Percentiles rank a stretch among this genome's conserved stretches.
Conservation (phyloP, 2,113 vertebrate genomes). For the Notarius lentiginosus region DNA sequence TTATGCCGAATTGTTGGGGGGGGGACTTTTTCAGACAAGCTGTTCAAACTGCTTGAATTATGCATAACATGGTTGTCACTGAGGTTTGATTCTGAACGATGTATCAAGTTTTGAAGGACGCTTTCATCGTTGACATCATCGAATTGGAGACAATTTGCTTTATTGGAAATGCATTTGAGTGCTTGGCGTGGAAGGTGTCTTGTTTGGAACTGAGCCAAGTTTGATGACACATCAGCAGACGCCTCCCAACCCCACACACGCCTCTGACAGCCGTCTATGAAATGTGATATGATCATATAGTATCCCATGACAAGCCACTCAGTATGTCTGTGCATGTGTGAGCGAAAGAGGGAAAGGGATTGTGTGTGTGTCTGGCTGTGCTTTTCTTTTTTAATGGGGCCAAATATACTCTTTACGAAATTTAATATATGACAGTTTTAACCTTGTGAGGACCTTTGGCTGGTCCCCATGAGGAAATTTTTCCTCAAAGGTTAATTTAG, state of each 20-base stretch:
- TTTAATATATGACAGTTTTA: not conserved
- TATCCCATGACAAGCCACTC: slow-evolving; percentile 42
- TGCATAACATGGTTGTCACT: not conserved
- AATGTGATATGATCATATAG: slow-evolving; percentile 24
- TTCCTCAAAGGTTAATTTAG: not conserved
- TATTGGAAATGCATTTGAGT: not conserved
- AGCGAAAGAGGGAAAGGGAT: not conserved
- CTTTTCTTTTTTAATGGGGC: not conserved
- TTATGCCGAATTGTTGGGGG: not conserved
- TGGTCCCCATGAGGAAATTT: not conserved
- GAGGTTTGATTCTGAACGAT: not conserved
- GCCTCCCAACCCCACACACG: not conserved
- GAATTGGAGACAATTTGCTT: not conserved
- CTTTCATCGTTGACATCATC: not conserved
- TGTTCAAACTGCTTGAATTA: not conserved
- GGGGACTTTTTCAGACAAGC: not conserved
- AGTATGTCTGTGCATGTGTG: slow-evolving; percentile 21
- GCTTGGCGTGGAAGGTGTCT: not conserved
- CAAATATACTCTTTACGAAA: not conserved
- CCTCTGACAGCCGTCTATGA: slow-evolving; percentile 19
- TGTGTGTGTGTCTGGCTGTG: not conserved
- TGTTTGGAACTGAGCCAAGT: slow-evolving; percentile 27
- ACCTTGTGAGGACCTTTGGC: not conserved
- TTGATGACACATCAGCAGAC: slow-evolving; percentile 40
- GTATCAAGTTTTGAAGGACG: not conserved